Evolutionary conservation across 1,140 invertebrate species (phyloP).

Genomic region (Drosophila seguyi): DNA sequence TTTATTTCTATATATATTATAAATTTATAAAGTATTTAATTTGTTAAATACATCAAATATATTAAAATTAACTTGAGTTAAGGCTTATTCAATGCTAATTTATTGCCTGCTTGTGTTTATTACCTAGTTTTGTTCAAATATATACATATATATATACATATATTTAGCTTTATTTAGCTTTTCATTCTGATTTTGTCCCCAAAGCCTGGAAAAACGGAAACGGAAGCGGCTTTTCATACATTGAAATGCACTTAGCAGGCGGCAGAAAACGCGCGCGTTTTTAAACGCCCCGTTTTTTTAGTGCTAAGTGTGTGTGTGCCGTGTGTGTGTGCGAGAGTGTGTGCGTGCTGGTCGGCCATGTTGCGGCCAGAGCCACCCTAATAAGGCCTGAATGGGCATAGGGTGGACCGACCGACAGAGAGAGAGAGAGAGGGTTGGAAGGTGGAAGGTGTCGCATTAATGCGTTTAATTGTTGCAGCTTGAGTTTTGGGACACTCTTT

Average conservation of each 20-base stretch:
- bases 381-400: constrained; percentile 20
- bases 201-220: constrained; percentile 18
- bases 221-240: constrained; percentile 61
- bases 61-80: no score
- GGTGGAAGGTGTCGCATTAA: constrained; percentile 67
- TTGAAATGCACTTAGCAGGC: constrained; percentile 76
- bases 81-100: background rate
- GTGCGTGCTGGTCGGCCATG: constrained; percentile 63
- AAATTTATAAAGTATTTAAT: background rate
- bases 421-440: constrained; percentile 25
- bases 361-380: constrained; percentile 54
- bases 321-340: constrained; percentile 9
- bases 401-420: constrained; percentile 30
- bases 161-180: constrained; percentile 21
- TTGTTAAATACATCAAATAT: no score
- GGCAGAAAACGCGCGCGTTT: constrained; percentile 70
- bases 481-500: constrained; percentile 45
- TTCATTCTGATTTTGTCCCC: constrained; percentile 28
- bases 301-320: constrained; percentile 1
- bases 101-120: background rate
- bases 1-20: no score
- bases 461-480: constrained; percentile 75
- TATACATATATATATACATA: background rate
- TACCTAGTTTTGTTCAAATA: constrained; percentile 12
- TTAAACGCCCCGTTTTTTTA: constrained; percentile 54